Evolutionary conservation across 2,797 vertebrate species (phyloP).

Genomic region (Oryzias sinensis): DNA sequence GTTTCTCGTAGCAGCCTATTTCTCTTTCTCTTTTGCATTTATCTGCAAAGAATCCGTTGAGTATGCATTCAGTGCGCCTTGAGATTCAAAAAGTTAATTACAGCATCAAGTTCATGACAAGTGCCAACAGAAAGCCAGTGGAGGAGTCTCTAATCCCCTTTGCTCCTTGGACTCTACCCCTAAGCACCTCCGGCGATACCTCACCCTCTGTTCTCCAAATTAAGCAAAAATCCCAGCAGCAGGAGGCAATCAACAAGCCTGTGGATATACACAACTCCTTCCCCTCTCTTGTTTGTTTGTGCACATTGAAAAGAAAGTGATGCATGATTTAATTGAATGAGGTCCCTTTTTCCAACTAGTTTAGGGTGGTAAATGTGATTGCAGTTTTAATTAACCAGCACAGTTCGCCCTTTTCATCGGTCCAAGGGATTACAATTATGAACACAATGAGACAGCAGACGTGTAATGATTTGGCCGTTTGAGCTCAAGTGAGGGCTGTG

Average conservation of each 20-base stretch:
- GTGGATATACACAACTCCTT: conserved; percentile 59
- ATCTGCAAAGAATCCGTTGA: conserved; percentile 55
- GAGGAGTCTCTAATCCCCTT: conserved; percentile 66
- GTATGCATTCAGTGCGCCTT: conserved; percentile 44
- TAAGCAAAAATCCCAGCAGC: conserved; percentile 60
- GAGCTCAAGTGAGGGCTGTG: conserved; percentile 55
- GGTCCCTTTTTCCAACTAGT: conserved; percentile 67
- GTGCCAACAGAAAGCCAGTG: conserved; percentile 55
- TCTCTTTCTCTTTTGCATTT: conserved; percentile 34
- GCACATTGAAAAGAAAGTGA: conserved; percentile 62
- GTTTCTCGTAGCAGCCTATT: conserved; percentile 45
- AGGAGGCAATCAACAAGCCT: conserved; percentile 67
- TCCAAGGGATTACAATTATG: conserved; percentile 77
- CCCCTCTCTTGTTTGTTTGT: conserved; percentile 61
- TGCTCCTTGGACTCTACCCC: conserved; percentile 37
- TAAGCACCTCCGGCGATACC: conserved; percentile 49
- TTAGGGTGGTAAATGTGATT: conserved; percentile 76
- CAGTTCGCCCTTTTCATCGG: conserved; percentile 73
- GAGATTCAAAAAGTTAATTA: conserved; percentile 79
- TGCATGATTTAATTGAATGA: conserved; percentile 73
- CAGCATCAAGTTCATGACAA: conserved; percentile 70
- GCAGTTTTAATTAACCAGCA: conserved; percentile 79
- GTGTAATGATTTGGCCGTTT: conserved; percentile 67
- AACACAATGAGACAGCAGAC: conserved; percentile 67
- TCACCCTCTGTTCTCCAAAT: conserved; percentile 66